These are phyloP conservation scores for Bovichtus variegatus DNA, from an alignment of 2,797 vertebrate species.

Conservation along the genomic window DNA sequence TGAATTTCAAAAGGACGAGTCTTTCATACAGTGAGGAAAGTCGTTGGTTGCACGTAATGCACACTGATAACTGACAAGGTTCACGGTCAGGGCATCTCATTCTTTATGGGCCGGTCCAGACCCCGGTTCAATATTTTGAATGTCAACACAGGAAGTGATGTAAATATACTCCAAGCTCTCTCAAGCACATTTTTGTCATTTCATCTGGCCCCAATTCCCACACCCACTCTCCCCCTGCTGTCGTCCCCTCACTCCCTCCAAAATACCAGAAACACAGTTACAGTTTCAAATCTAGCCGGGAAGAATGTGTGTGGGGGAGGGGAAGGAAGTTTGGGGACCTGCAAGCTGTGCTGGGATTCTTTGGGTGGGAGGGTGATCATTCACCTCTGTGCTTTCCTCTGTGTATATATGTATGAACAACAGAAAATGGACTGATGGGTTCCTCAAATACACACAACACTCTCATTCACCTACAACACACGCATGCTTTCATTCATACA, in stretches of 20 bases:
- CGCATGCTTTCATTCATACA: conserved; percentile 9
- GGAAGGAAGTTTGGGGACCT: conserved; percentile 48
- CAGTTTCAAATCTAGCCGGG: conserved; percentile 70
- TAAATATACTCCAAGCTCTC: conserved; percentile 14
- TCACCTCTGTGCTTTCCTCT: neutral
- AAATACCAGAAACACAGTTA: conserved; percentile 68
- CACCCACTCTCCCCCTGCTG: conserved; percentile 15
- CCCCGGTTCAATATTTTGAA: conserved; percentile 53
- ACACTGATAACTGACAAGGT: conserved; percentile 22
- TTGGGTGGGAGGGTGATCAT: conserved; percentile 34
- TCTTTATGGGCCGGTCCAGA: neutral
- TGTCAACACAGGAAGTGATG: conserved; percentile 71
- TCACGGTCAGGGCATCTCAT: neutral
- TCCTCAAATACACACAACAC: neutral
- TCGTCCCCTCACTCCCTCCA: conserved; percentile 41
- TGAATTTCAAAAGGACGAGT: conserved; percentile 20
- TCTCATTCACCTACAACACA: neutral
- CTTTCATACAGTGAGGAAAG: conserved; percentile 1
- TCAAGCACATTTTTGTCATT: conserved; percentile 53
- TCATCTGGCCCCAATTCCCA: conserved; percentile 58
- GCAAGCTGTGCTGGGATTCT: conserved; percentile 47
- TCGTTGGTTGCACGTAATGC: neutral
- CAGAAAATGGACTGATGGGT: neutral
- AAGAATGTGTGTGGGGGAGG: conserved; percentile 67
- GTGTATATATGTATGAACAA: conserved; percentile 13